Evolutionary conservation across 2,113 vertebrate genomes (phyloP).

Genomic region (Menidia beryllina): DNA sequence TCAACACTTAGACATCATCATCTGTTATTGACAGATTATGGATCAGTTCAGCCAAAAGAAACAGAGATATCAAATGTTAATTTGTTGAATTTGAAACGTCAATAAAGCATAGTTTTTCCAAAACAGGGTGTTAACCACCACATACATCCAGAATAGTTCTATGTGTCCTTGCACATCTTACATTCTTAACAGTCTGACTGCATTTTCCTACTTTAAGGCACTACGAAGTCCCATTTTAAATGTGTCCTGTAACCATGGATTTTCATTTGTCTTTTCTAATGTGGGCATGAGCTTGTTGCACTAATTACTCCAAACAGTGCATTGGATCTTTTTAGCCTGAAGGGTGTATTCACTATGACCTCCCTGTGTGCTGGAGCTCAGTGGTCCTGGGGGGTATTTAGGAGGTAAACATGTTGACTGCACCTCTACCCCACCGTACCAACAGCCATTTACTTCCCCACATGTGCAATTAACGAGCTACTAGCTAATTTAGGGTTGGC

Average conservation of each 20-base stretch:
- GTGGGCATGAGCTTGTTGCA: conserved; percentile 64
- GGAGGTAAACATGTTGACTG: conserved; percentile 80
- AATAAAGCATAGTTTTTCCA: conserved; percentile 27
- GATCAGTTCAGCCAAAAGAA: conserved; percentile 50
- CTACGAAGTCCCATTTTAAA: conserved; percentile 1
- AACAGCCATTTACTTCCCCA: conserved; percentile 75
- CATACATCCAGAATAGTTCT: background rate
- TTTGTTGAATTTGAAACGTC: conserved; percentile 53
- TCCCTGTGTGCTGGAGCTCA: conserved; percentile 67
- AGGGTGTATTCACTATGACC: conserved; percentile 65
- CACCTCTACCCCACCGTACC: conserved; percentile 47
- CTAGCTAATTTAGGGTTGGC: conserved; percentile 79
- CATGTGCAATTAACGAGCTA: conserved; percentile 80
- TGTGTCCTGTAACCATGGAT: conserved; percentile 13
- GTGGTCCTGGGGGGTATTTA: conserved; percentile 76
- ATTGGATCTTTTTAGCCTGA: conserved; percentile 64
- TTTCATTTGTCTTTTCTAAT: conserved; percentile 44
- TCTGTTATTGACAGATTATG: conserved; percentile 64
- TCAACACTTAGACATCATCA: conserved; percentile 66
- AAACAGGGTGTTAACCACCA: background rate
- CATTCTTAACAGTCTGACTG: background rate
- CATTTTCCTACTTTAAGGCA: conserved; percentile 4
- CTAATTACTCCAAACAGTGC: conserved; percentile 77
- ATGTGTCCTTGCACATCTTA: background rate
- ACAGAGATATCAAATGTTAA: conserved; percentile 31